phyloP scores from a whole-genome alignment of 2,888 invertebrate genomes.

The Melikaiella ostensackeni region DNA sequence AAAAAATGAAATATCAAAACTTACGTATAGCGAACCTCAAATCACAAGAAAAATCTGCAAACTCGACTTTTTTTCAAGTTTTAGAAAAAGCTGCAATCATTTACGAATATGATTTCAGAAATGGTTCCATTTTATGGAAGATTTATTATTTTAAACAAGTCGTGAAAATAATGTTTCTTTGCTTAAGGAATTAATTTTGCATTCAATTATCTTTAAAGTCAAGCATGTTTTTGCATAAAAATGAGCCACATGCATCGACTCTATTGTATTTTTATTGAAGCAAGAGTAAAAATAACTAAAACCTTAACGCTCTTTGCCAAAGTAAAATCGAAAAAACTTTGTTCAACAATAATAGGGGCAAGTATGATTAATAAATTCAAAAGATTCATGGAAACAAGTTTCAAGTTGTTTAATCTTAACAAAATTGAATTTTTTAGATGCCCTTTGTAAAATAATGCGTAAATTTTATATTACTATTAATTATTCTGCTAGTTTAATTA shows the following conservation, averaged over 20 bases:
- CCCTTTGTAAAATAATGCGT: no score
- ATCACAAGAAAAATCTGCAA: not conserved
- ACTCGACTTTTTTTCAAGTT: not conserved
- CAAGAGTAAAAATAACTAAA: no score
- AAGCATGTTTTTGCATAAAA: not conserved
- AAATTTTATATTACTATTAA: no score
- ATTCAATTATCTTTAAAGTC: not conserved
- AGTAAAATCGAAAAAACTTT: no score
- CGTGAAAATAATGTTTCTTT: not conserved
- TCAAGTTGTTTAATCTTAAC: no score
- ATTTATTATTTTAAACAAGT: not conserved
- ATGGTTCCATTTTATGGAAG: not conserved
- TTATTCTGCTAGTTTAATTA: no score
- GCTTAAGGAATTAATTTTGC: not conserved
- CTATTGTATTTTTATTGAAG: no score
- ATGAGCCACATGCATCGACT: not conserved
- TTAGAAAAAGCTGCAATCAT: not conserved
- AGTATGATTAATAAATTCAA: no score
- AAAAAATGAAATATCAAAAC: conserved; percentile 35
- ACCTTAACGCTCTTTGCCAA: no score
- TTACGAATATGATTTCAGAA: not conserved
- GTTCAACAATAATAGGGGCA: no score
- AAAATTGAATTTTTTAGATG: no score
- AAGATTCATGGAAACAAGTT: no score
- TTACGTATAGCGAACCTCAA: conserved; percentile 24